Evolutionary conservation across 2,888 invertebrate species (phyloP).

Genomic region (Cephus sareptanus): DNA sequence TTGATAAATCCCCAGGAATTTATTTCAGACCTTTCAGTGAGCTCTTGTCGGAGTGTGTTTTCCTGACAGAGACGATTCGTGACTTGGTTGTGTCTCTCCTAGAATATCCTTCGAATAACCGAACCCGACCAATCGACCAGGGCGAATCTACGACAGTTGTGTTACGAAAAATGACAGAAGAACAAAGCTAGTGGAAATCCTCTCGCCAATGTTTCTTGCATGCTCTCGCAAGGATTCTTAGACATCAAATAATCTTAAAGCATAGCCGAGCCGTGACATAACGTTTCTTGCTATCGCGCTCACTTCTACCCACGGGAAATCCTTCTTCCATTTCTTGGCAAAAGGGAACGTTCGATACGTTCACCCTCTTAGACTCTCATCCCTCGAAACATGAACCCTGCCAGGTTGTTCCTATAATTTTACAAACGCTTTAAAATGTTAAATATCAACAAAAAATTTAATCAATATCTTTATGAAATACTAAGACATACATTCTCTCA

Average conservation of each 20-base stretch:
- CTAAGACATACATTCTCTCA: background rate
- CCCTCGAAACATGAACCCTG: background rate
- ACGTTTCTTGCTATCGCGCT: background rate
- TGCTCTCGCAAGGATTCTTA: background rate
- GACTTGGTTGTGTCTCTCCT: background rate
- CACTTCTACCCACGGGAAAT: background rate
- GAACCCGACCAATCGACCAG: background rate
- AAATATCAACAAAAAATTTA: background rate
- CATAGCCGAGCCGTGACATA: background rate
- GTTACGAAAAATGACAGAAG: background rate
- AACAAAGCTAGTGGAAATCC: background rate
- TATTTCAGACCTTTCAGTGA: background rate
- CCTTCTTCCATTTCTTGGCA: background rate
- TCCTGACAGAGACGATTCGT: background rate
- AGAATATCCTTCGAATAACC: background rate
- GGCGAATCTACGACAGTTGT: background rate
- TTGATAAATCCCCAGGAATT: background rate
- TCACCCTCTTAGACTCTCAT: background rate
- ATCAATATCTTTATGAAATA: background rate
- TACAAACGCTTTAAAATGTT: background rate
- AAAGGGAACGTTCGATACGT: background rate
- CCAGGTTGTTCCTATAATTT: background rate
- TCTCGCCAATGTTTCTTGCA: background rate
- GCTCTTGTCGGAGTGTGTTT: background rate
- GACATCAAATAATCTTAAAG: background rate